phyloP scores from a whole-genome alignment of 2,113 vertebrate species.

The Indicator indicator region DNA sequence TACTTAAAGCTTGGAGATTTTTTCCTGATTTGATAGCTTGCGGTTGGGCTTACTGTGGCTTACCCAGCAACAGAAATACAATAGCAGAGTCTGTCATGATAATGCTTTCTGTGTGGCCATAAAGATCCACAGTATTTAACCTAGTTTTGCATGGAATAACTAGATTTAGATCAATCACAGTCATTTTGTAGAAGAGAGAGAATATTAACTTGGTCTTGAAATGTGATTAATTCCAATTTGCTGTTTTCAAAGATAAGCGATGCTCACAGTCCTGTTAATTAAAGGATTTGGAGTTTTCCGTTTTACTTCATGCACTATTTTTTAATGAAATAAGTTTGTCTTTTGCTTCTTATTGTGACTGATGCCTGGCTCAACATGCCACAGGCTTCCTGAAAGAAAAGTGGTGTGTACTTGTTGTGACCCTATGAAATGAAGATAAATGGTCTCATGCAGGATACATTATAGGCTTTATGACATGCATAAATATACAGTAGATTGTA shows the following conservation, averaged over 20 bases:
- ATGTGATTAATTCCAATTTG: slow-evolving; percentile 69
- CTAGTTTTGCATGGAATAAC: slow-evolving; percentile 67
- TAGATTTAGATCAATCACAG: slow-evolving; percentile 66
- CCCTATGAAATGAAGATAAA: slow-evolving; percentile 73
- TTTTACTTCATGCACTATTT: slow-evolving; percentile 57
- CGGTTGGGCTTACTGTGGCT: background rate
- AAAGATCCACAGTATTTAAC: slow-evolving; percentile 63
- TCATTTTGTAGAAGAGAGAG: slow-evolving; percentile 51
- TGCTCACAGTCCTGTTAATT: slow-evolving; percentile 58
- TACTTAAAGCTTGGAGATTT: background rate
- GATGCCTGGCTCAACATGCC: slow-evolving; percentile 25
- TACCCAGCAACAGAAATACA: slow-evolving; percentile 28
- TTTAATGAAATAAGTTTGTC: slow-evolving; percentile 64
- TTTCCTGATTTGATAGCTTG: background rate
- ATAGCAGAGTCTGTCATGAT: background rate
- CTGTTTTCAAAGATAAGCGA: slow-evolving; percentile 62
- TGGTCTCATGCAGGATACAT: slow-evolving; percentile 69
- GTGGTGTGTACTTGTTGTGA: slow-evolving; percentile 69
- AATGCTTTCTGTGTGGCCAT: slow-evolving; percentile 66
- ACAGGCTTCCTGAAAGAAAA: slow-evolving; percentile 69
- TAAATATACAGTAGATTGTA: slow-evolving; percentile 62
- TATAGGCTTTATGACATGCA: slow-evolving; percentile 66
- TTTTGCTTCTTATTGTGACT: slow-evolving; percentile 57
- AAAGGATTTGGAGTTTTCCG: slow-evolving; percentile 47
- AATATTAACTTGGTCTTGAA: slow-evolving; percentile 66